Percentiles rank a stretch among this genome's conserved stretches.
phyloP scores from a whole-genome alignment of 2,888 invertebrate genomes.

The Lumbricus terrestris region DNA sequence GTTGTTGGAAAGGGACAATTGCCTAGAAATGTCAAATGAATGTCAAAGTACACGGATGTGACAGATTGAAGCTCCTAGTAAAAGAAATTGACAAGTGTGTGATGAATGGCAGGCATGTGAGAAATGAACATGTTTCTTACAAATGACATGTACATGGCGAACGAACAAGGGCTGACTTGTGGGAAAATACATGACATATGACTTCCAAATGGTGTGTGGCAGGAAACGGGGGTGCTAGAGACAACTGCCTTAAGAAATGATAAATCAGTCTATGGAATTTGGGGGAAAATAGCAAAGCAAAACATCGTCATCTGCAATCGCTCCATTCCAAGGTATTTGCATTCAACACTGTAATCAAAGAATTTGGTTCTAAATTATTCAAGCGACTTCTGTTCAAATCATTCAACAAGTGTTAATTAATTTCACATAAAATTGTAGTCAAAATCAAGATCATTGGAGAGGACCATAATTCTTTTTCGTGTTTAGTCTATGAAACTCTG shows the following conservation, averaged over 20 bases:
- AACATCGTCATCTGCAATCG: background rate
- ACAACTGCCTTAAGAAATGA: background rate
- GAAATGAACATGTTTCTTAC: background rate
- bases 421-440: no score
- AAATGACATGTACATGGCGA: background rate
- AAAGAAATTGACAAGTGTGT: background rate
- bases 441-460: no score
- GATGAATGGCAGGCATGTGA: background rate
- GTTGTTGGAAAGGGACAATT: background rate
- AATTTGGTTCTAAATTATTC: no score
- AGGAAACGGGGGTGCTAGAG: background rate
- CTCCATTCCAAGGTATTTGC: background rate
- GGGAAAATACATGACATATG: background rate
- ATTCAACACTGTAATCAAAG: no score
- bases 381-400: no score
- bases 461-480: background rate
- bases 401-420: no score
- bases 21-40: background rate
- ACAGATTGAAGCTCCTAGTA: background rate
- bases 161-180: background rate
- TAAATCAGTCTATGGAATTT: background rate
- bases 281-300: background rate
- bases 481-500: background rate
- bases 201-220: background rate
- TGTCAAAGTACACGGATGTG: background rate